Percentiles rank a stretch among this genome's conserved stretches.
Evolutionary conservation across 2,113 vertebrate species (phyloP).

Genomic region (Gyps fulvus): DNA sequence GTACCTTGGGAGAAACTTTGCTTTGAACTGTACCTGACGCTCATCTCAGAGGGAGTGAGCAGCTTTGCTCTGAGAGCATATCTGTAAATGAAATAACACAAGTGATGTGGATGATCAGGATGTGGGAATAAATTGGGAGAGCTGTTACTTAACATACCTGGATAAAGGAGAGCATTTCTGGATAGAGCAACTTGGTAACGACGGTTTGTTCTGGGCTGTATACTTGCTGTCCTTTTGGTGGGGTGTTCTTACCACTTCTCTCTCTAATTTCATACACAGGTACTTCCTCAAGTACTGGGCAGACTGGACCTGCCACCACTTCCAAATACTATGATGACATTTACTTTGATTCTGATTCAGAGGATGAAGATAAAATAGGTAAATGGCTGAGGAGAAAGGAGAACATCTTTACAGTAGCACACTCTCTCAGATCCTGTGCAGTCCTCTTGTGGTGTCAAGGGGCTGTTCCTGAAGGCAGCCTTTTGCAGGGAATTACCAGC

Average conservation of each 20-base stretch:
- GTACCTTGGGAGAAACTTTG: not conserved
- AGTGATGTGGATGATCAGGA: not conserved
- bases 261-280: slow-evolving; percentile 46
- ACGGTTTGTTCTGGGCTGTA: not conserved
- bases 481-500: not conserved
- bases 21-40: not conserved
- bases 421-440: not conserved
- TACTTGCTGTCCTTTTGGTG: not conserved
- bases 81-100: not conserved
- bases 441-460: not conserved
- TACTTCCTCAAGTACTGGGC: slow-evolving; percentile 54
- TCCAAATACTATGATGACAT: slow-evolving; percentile 83
- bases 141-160: not conserved
- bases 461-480: not conserved
- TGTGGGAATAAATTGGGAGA: not conserved
- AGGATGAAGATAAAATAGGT: slow-evolving; percentile 83
- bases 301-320: slow-evolving; percentile 4
- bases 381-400: not conserved
- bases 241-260: not conserved
- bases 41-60: not conserved
- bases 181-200: not conserved
- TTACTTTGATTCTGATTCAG: slow-evolving; percentile 94
- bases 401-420: too few relatives aligned
- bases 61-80: not conserved
- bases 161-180: not conserved